A percentile compares a stretch with the other conserved stretches of the same genome.
Evolutionary conservation across 2,113 vertebrate species (phyloP).

Genomic region (Myanophis thanlyinensis): DNA sequence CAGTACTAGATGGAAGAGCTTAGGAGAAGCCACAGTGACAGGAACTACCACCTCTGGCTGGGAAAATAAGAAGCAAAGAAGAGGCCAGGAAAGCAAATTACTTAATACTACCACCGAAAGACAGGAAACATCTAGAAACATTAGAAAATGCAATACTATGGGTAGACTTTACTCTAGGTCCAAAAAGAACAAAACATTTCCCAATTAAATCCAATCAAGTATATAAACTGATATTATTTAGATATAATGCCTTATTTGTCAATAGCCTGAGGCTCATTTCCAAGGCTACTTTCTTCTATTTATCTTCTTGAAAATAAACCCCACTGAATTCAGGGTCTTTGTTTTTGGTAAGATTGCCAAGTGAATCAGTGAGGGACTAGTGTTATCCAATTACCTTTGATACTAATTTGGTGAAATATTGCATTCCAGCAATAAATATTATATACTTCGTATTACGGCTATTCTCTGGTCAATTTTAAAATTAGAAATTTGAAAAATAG

Average conservation of each 20-base stretch:
- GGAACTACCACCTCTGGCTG: constrained; percentile 81
- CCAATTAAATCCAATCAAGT: background rate
- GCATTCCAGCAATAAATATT: background rate
- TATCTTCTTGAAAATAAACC: too few species aligned
- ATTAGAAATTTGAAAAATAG: background rate
- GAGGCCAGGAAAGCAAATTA: constrained; percentile 61
- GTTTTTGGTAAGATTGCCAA: background rate
- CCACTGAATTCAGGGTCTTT: background rate
- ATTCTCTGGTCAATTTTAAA: background rate
- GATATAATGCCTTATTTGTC: background rate
- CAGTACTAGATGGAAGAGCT: constrained; percentile 78
- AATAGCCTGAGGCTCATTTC: background rate
- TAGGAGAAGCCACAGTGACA: constrained; percentile 77
- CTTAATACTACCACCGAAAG: constrained; percentile 51
- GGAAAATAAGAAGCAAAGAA: constrained; percentile 76
- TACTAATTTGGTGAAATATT: background rate
- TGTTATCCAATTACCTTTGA: background rate
- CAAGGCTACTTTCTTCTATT: background rate
- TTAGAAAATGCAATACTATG: constrained; percentile 41
- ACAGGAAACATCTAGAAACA: constrained; percentile 39
- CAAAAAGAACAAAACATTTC: constrained; percentile 5
- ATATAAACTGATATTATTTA: background rate
- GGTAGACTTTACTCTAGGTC: constrained; percentile 20
- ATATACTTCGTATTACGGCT: background rate
- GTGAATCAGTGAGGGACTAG: background rate